These are phyloP conservation scores for Siphonodentalium dalli DNA, from an alignment of 2,888 invertebrate genomes.

Conservation along the genomic window DNA sequence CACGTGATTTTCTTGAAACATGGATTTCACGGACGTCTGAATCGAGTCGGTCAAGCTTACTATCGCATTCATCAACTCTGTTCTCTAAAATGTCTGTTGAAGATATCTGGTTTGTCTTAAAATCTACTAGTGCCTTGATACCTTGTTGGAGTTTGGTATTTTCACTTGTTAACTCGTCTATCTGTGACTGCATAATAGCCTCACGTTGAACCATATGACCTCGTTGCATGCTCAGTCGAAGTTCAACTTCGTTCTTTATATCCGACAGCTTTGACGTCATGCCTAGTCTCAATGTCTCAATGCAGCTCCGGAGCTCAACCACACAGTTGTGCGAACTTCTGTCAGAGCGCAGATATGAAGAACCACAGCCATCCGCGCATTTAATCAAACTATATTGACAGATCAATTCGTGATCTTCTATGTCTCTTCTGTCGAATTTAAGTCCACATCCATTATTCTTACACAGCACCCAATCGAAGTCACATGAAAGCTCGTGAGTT, in stretches of 20 bases:
- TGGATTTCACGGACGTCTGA: no score
- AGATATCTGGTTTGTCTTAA: no score
- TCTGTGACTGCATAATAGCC: conserved; percentile 40
- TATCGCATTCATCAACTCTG: no score
- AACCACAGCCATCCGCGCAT: conserved; percentile 51
- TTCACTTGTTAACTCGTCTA: conserved; percentile 45
- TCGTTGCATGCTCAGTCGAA: conserved; percentile 52
- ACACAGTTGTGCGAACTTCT: conserved; percentile 51
- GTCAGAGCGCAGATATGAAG: conserved; percentile 31
- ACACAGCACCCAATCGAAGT: conserved; percentile 34
- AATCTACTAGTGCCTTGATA: conserved; percentile 42
- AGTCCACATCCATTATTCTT: conserved; percentile 41
- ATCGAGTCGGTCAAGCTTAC: no score
- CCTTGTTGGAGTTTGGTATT: conserved; percentile 34
- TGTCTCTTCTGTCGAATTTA: conserved; percentile 28
- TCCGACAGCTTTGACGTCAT: conserved; percentile 48
- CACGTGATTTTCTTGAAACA: no score
- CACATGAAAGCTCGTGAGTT: conserved; percentile 42
- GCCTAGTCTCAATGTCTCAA: conserved; percentile 50
- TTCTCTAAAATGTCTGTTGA: no score
- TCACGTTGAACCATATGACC: conserved; percentile 55
- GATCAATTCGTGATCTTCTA: conserved; percentile 34
- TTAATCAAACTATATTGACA: conserved; percentile 36
- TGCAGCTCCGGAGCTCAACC: conserved; percentile 42
- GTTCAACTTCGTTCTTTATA: conserved; percentile 47